Base-by-base conservation (phyloP, 2,113 vertebrate species). In the Pygoscelis antarcticus region DNA sequence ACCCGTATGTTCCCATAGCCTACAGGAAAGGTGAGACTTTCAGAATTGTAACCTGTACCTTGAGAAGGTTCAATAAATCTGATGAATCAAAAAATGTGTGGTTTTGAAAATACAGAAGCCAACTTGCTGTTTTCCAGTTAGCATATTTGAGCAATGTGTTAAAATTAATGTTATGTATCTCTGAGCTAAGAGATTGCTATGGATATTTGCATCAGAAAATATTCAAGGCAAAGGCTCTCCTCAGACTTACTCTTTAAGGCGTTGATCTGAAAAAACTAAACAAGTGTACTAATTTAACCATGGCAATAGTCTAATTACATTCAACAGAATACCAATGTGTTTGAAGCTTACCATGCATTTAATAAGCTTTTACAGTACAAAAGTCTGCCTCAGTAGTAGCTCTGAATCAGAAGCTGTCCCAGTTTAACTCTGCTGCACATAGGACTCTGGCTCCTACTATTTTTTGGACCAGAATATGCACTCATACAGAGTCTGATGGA, bases 261-360 rank as follows among this genome's bases (percentile, higher is more conserved):
- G 91, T 92, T 27, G 1, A 78, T 81, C 76, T 90, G 75, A 42
- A 89, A 92, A 90, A 95, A 23, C 13, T 49, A 89, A 94, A 76
- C 70, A 93, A 92, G 90, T 84, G 69, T 57, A 87, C 90, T 95
- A 89, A 97, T 95, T 92, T 96, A 93, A 87, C 92, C 72, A 84
- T 49, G 69, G 86, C 91, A 95, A 89, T 87, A 79, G 52, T 34
- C 57, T 76, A 93, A 95, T 97, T 96, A 75, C 80, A 52, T 47
- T 34, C 90, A 87, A 64, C 85, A 83, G 58, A 96, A 93, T 26
- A 82, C 36, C 6, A 0, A 65, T 2, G 42, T 36, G 72, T 90
- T 93, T 94, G 94, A 96, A 95, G 88, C 61, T 90, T 55, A 81
- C 78, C 81, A 79, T 76, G 74, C 78, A 80, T 87, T 93, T 95